Percentiles rank a stretch among this genome's conserved stretches.
phyloP scores from a whole-genome alignment of 2,797 vertebrate genomes.

The Falco rusticolus region DNA sequence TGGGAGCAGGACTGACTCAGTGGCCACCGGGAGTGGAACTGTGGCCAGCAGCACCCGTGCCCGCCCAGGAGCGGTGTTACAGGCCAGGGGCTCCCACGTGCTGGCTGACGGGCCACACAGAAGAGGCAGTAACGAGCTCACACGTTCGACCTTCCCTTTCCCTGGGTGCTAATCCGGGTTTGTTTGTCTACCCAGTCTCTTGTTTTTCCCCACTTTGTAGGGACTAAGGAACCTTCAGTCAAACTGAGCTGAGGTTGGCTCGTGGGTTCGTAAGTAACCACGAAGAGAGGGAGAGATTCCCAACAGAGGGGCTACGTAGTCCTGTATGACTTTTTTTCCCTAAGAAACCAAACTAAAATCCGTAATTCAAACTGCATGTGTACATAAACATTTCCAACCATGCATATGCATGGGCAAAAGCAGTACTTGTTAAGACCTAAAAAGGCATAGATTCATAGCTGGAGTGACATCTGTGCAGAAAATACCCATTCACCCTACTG shows the following conservation, averaged over 20 bases:
- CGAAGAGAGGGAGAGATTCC: neutral
- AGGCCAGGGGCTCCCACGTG: neutral
- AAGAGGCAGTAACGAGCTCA: neutral
- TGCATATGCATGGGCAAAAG: neutral
- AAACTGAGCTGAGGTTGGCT: neutral
- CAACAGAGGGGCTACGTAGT: neutral
- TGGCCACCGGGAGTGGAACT: neutral
- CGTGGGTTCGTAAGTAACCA: neutral
- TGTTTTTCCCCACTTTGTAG: neutral
- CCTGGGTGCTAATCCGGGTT: neutral
- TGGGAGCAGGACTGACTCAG: neutral
- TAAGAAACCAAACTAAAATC: neutral
- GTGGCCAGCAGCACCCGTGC: neutral
- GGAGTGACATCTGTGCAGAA: neutral
- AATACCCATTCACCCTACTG: neutral
- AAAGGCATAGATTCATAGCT: neutral
- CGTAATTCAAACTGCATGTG: neutral
- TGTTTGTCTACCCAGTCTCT: neutral
- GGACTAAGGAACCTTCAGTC: neutral
- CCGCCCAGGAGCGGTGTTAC: fast-evolving
- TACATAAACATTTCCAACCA: neutral
- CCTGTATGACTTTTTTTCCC: neutral
- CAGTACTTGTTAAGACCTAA: neutral
- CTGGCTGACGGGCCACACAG: neutral
- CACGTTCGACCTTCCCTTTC: neutral